These are phyloP conservation scores for Lepilemur ruficaudatus DNA, from an alignment of 2,797 vertebrate genomes.

Conservation along the genomic window DNA sequence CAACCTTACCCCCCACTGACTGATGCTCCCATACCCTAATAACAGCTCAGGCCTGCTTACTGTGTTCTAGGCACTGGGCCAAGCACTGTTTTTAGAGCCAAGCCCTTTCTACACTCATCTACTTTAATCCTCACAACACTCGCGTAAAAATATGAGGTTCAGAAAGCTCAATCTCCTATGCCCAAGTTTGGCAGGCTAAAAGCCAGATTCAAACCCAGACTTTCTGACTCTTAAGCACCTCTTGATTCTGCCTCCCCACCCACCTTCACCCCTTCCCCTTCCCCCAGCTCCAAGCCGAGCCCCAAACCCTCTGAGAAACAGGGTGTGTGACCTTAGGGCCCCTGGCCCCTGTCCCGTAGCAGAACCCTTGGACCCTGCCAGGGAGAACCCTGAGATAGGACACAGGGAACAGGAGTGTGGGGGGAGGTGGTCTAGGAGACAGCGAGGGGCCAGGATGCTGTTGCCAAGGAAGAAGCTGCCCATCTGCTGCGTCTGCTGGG, in stretches of 20 bases:
- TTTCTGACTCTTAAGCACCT: neutral
- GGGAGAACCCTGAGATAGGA: neutral
- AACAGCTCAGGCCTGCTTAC: neutral
- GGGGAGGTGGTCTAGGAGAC: neutral
- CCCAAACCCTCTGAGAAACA: neutral
- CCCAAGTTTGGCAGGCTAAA: neutral
- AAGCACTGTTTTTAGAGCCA: neutral
- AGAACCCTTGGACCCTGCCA: neutral
- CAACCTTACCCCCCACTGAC: neutral
- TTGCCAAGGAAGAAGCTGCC: neutral
- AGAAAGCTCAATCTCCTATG: neutral
- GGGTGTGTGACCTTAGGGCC: neutral
- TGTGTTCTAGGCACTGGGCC: constrained; percentile 31
- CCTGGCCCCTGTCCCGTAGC: neutral
- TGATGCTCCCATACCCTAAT: neutral
- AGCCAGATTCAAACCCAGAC: neutral
- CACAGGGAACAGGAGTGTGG: neutral
- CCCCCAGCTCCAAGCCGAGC: neutral
- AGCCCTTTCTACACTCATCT: neutral
- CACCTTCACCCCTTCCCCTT: neutral
- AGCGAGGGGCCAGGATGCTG: neutral
- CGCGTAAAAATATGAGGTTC: neutral
- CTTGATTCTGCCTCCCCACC: neutral
- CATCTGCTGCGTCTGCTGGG: neutral
- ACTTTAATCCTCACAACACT: constrained; percentile 31